phyloP scores from a whole-genome alignment of 2,113 vertebrate species.

The Typhlomys cinereus region DNA sequence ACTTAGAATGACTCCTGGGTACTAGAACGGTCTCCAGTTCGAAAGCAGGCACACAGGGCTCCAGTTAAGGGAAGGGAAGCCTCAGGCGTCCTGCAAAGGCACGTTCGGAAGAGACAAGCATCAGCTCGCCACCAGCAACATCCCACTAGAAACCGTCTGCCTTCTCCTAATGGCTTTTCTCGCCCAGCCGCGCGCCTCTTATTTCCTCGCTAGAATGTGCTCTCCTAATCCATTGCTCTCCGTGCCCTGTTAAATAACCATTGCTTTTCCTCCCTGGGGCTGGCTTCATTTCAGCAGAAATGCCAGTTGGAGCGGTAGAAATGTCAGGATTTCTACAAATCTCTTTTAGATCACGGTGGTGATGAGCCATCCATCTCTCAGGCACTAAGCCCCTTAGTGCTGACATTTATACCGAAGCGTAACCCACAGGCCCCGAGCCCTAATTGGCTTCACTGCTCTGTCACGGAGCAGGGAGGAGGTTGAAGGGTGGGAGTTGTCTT shows the following conservation, averaged over 20 bases:
- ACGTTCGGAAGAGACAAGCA: background rate
- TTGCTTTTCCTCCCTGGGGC: slow-evolving; percentile 23
- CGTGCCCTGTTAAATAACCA: slow-evolving; percentile 63
- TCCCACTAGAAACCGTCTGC: background rate
- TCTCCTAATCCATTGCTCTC: slow-evolving; percentile 39
- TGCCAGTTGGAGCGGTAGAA: slow-evolving; percentile 58
- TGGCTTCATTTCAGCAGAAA: slow-evolving; percentile 59
- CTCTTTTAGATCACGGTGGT: slow-evolving; percentile 46
- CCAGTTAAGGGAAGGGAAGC: background rate
- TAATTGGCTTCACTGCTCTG: slow-evolving; percentile 43
- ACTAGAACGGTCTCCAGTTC: background rate
- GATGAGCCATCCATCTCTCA: slow-evolving; percentile 43
- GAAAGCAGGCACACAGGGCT: background rate
- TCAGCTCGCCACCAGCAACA: background rate
- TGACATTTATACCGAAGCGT: slow-evolving; percentile 26
- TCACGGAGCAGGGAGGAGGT: background rate
- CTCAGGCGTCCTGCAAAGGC: background rate
- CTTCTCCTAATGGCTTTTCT: slow-evolving; percentile 33
- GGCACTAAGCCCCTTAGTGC: slow-evolving; percentile 45
- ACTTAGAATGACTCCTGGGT: background rate
- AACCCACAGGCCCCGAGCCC: background rate
- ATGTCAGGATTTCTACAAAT: slow-evolving; percentile 70
- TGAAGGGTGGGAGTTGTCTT: background rate
- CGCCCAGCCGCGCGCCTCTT: fast-evolving
- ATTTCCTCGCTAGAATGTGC: background rate